These are phyloP conservation scores for Xenopus borealis DNA, from an alignment of 2,113 vertebrate species.

Conservation along the genomic window DNA sequence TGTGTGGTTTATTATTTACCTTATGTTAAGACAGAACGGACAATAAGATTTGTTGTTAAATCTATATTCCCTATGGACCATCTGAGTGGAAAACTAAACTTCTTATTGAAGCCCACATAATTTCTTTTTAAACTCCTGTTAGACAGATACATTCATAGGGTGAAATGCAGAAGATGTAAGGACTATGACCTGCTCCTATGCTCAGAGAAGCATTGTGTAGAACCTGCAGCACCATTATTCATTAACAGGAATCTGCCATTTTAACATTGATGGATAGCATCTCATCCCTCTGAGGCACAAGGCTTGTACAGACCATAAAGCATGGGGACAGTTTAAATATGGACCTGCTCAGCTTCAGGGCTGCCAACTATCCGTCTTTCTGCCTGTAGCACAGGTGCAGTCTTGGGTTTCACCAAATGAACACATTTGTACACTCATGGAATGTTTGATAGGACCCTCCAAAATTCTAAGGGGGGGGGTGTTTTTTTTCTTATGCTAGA, in stretches of 20 bases:
- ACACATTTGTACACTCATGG: conserved; percentile 50
- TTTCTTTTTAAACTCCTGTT: background rate
- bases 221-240: conserved; percentile 74
- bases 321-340: conserved; percentile 92
- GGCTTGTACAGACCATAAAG: conserved; percentile 84
- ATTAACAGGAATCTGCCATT: conserved; percentile 91
- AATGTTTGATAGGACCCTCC: conserved; percentile 25
- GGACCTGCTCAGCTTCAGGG: conserved; percentile 80
- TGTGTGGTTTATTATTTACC: too few species aligned
- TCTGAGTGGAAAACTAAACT: background rate
- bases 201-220: conserved; percentile 6
- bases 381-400: conserved; percentile 57
- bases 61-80: background rate
- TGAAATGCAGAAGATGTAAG: conserved; percentile 37
- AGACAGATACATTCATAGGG: accelerated
- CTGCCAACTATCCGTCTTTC: conserved; percentile 79
- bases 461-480: background rate
- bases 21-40: too few species aligned
- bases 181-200: conserved; percentile 1
- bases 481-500: background rate
- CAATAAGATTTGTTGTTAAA: background rate
- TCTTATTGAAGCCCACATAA: background rate
- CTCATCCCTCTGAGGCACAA: conserved; percentile 67
- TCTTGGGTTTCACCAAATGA: conserved; percentile 59
- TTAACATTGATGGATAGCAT: conserved; percentile 87